Evolutionary conservation across 2,888 invertebrate species (phyloP).

Genomic region (Shargacucullia verbasci): DNA sequence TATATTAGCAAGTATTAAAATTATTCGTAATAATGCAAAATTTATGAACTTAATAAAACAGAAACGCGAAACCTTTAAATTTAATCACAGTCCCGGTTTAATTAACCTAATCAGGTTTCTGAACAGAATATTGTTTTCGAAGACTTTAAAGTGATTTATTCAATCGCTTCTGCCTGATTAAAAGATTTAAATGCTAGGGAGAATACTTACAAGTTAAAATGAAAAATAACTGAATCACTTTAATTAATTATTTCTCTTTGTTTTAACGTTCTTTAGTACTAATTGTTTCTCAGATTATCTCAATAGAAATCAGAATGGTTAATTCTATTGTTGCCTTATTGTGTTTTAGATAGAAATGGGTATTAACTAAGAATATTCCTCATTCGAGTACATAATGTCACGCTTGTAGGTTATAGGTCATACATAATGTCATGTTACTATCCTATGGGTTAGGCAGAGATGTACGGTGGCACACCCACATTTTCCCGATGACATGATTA

Average conservation of each 20-base stretch:
- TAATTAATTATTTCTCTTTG: slow-evolving; percentile 24
- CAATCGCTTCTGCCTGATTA: slow-evolving; percentile 42
- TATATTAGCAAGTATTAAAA: slow-evolving; percentile 18
- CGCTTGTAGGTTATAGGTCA: too few species aligned
- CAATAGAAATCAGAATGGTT: too few species aligned
- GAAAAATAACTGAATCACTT: slow-evolving; percentile 28
- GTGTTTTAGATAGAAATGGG: too few species aligned
- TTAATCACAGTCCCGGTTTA: slow-evolving; percentile 27
- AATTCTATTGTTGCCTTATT: neutral
- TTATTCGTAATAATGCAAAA: slow-evolving; percentile 14
- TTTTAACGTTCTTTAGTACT: slow-evolving; percentile 5
- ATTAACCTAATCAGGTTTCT: slow-evolving; percentile 36
- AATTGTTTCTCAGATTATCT: neutral
- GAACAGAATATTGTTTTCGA: slow-evolving; percentile 27
- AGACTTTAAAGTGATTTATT: slow-evolving; percentile 31
- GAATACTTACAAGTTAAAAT: slow-evolving; percentile 27
- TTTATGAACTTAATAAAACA: slow-evolving; percentile 36
- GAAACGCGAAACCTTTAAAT: slow-evolving; percentile 22
- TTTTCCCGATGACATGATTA: too few species aligned
- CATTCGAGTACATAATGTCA: too few species aligned
- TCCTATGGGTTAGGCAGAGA: too few species aligned
- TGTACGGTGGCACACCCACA: too few species aligned
- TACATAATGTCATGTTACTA: too few species aligned
- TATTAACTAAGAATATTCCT: too few species aligned
- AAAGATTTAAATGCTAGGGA: slow-evolving; percentile 35